phyloP scores from a whole-genome alignment of 2,113 vertebrate species.

The Mionectes macconnelli region DNA sequence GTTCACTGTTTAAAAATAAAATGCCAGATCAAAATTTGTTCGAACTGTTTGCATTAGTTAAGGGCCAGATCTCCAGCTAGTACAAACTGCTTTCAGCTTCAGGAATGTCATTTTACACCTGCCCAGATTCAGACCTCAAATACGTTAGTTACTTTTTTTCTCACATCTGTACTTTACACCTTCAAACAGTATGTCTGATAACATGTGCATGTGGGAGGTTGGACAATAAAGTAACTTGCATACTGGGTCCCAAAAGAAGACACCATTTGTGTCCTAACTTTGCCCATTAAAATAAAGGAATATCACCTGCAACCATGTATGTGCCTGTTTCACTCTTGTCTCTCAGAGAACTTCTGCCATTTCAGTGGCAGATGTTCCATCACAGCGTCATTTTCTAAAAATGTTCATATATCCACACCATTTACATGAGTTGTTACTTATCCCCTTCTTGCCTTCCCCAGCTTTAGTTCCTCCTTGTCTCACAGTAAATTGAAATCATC shows the following conservation, averaged over 20 bases:
- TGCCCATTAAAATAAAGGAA: neutral
- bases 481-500: neutral
- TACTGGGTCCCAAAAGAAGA: neutral
- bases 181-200: neutral
- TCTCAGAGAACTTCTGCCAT: neutral
- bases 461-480: neutral
- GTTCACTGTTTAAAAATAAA: neutral
- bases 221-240: neutral
- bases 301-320: neutral
- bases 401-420: neutral
- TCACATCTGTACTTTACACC: neutral
- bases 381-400: neutral
- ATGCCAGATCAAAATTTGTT: neutral
- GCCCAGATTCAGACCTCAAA: neutral
- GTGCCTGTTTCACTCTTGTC: neutral
- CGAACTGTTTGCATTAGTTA: neutral
- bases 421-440: neutral
- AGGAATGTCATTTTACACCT: neutral
- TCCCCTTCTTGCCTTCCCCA: neutral
- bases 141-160: neutral
- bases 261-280: neutral
- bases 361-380: neutral
- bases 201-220: fast-evolving
- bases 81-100: neutral
- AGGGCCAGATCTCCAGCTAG: neutral